Base-by-base conservation (phyloP, 2,113 vertebrate genomes). In the Microcebus jonahi region DNA sequence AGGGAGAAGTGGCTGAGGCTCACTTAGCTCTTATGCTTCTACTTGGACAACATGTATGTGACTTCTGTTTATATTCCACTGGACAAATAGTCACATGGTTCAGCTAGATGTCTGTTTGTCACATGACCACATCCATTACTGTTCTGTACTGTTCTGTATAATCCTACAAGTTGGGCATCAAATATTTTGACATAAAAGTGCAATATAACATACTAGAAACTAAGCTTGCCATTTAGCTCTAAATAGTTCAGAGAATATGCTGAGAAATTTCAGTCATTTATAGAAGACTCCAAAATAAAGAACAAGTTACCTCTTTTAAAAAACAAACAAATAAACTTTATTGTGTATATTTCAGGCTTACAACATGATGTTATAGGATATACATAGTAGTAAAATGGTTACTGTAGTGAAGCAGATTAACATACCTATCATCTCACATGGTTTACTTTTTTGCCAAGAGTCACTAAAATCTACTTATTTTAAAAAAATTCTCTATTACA, bases 201-300 rank as follows among this genome's bases (percentile, higher is more conserved):
- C 4, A 81, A n/a, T 90, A 34, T 57, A 86, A 53, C 6, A 31
- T 45, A 53, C 3, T 48, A 67, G 14, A 79, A 75, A 86, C 11
- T 80, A 80, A 88, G 70, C 36, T 90, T 90, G 93, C 48, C 21
- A 71, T 59, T 90, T 59, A 93, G 27, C 45, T 90, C 25, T 71
- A 68, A 61, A 65, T 53, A 87, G 9, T 68, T 12, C 63, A 71
- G 23, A 93, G 36, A 89, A 27, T 45, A 87, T 59, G 23, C 27
- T 12, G 15, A 55, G 39, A 53, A n/a, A 83, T 68, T 68, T 79
- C 31, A 61, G 29, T 21, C 12, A 90, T 25, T 96, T 63, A 53
- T 53, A 29, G 80, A 91, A 95, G 67, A 77, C 1, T 75, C 45
- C 34, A 84, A 90, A 87, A 77, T 82, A 82, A 77, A 73, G 15